Evolutionary conservation across 2,113 vertebrate genomes (phyloP).

Genomic region (Felis chaus): DNA sequence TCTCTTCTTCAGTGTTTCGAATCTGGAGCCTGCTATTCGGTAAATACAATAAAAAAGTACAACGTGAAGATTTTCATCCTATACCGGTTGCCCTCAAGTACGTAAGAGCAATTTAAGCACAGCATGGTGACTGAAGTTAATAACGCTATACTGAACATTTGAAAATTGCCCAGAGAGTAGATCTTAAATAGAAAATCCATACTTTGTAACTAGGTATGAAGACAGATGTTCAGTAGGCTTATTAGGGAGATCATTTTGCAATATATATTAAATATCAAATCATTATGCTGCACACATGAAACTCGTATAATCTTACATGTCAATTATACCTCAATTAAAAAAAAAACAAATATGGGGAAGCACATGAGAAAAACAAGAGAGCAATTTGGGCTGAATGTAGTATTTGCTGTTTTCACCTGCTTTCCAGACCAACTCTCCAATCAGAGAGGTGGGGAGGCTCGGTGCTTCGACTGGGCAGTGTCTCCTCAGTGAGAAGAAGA

Average conservation of each 20-base stretch:
- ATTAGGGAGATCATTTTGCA: not conserved
- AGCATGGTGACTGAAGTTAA: not conserved
- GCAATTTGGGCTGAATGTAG: not conserved
- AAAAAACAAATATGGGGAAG: not conserved
- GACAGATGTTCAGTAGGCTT: not conserved
- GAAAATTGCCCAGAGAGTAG: not conserved
- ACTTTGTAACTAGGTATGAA: not conserved
- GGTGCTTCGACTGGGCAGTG: not conserved
- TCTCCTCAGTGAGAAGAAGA: not conserved
- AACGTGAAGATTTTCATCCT: not conserved
- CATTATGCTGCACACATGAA: not conserved
- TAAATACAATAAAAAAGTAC: not conserved
- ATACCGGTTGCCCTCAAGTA: not conserved
- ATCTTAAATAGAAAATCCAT: not conserved
- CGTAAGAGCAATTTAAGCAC: not conserved
- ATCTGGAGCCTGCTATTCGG: not conserved
- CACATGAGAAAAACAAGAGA: not conserved
- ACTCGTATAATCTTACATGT: not conserved
- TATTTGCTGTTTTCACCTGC: not conserved
- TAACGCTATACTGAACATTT: not conserved
- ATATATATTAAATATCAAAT: not conserved
- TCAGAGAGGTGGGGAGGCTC: not conserved
- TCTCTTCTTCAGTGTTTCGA: constrained; percentile 62
- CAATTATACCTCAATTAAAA: not conserved
- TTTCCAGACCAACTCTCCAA: not conserved